Conservation (phyloP, 2,797 vertebrate species). For the Cottoperca gobio region DNA sequence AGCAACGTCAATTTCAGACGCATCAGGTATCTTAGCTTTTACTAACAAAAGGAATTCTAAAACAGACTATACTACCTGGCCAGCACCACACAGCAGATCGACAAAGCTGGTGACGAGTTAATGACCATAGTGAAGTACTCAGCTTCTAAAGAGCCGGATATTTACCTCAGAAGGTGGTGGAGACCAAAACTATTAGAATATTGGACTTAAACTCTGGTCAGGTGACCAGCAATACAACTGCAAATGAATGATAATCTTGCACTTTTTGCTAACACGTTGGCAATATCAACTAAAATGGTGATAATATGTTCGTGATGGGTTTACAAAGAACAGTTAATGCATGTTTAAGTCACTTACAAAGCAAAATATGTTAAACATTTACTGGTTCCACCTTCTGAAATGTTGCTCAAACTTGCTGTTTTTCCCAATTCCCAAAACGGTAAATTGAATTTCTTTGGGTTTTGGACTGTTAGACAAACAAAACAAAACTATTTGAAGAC, state of each 20-base stretch:
- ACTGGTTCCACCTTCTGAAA: not conserved
- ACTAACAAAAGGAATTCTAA: not conserved
- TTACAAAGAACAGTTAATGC: not conserved
- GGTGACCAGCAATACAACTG: not conserved
- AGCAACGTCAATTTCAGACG: not conserved
- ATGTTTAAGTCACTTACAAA: not conserved
- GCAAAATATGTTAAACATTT: not conserved
- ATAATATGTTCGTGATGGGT: not conserved
- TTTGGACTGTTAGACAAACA: too few species aligned
- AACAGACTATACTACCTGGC: not conserved
- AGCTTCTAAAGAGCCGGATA: not conserved
- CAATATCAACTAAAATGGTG: not conserved
- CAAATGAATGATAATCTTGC: not conserved
- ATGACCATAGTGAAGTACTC: not conserved
- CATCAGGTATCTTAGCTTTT: not conserved
- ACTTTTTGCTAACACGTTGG: not conserved
- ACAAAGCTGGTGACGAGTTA: not conserved
- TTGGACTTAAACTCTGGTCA: not conserved
- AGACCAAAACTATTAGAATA: not conserved
- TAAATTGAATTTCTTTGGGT: not conserved
- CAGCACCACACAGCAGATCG: not conserved
- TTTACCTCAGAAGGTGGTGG: not conserved
- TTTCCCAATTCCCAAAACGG: not conserved
- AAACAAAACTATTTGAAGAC: too few species aligned
- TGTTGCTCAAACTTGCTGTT: too few species aligned